Percentiles rank a stretch among this genome's conserved stretches.
Evolutionary conservation across 2,888 invertebrate species (phyloP).

Genomic region (Maniola hyperantus): DNA sequence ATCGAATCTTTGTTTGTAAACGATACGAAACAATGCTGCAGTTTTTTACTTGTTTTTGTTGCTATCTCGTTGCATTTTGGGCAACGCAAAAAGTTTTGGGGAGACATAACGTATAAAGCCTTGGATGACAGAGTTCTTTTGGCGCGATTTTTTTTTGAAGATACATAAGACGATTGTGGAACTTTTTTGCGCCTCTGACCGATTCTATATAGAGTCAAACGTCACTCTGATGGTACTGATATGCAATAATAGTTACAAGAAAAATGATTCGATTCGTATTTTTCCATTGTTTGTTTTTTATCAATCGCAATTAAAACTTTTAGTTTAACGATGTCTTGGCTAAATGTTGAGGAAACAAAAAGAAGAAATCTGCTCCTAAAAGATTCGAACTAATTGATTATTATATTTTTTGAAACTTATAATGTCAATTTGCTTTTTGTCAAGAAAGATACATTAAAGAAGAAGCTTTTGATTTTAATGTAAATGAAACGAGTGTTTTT

Average conservation of each 20-base stretch:
- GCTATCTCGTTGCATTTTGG: constrained; percentile 29
- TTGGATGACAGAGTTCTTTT: constrained; percentile 47
- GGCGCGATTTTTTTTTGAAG: constrained; percentile 27
- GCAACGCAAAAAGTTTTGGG: constrained; percentile 46
- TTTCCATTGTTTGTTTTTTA: constrained; percentile 10
- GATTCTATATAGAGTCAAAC: constrained; percentile 21
- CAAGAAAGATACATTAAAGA: too few species aligned
- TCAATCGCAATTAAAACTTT: constrained; percentile 14
- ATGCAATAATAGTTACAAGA: neutral
- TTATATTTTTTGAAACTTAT: too few species aligned
- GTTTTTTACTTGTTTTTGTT: constrained; percentile 56
- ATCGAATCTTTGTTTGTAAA: constrained; percentile 75
- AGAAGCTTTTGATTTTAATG: too few species aligned
- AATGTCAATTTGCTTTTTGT: too few species aligned
- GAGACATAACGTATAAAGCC: constrained; percentile 46
- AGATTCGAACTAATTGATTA: neutral
- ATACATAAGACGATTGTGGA: constrained; percentile 26
- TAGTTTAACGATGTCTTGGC: neutral
- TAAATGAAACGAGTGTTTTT: too few species aligned
- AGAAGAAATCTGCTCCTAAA: neutral
- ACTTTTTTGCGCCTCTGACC: constrained; percentile 24
- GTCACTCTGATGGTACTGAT: constrained; percentile 14
- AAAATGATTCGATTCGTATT: neutral
- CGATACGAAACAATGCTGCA: constrained; percentile 64
- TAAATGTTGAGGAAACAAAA: neutral